Conservation (phyloP, 1,140 invertebrate genomes). For the Araneus ventricosus region DNA sequence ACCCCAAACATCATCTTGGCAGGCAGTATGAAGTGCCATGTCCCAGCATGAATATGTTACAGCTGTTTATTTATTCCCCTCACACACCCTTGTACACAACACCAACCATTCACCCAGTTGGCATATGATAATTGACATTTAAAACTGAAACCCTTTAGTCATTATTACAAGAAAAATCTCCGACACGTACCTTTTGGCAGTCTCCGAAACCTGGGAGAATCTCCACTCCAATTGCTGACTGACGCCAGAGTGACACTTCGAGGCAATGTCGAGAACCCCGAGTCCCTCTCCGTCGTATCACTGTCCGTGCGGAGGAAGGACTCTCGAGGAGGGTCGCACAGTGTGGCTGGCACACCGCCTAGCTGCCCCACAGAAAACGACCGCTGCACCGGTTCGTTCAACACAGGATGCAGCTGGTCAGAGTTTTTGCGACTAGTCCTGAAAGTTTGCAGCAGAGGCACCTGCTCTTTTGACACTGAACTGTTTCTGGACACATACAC, state of each 20-base stretch:
- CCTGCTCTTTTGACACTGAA: constrained; percentile 53
- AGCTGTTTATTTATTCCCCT: too few species aligned
- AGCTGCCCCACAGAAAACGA: constrained; percentile 63
- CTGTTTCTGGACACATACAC: constrained; percentile 12
- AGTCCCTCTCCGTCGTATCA: constrained; percentile 24
- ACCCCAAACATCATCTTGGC: too few species aligned
- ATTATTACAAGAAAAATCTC: neutral
- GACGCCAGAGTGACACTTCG: constrained; percentile 55
- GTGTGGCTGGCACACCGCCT: neutral
- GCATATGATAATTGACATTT: too few species aligned
- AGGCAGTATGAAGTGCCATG: too few species aligned
- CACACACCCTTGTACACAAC: too few species aligned
- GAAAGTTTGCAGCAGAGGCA: constrained; percentile 46
- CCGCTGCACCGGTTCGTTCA: constrained; percentile 5
- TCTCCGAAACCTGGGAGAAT: constrained; percentile 54
- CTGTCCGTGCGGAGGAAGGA: constrained; percentile 3
- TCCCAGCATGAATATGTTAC: too few species aligned
- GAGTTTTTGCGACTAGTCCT: constrained; percentile 44
- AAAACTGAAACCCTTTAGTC: too few species aligned
- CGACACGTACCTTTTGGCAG: constrained; percentile 67
- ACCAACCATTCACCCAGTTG: too few species aligned
- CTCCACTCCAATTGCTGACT: constrained; percentile 67
- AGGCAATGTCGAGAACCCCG: constrained; percentile 63
- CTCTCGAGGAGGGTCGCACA: neutral
- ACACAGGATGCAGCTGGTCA: neutral